Evolutionary conservation across 2,113 vertebrate genomes (phyloP).

Genomic region (Hystrix brachyura): DNA sequence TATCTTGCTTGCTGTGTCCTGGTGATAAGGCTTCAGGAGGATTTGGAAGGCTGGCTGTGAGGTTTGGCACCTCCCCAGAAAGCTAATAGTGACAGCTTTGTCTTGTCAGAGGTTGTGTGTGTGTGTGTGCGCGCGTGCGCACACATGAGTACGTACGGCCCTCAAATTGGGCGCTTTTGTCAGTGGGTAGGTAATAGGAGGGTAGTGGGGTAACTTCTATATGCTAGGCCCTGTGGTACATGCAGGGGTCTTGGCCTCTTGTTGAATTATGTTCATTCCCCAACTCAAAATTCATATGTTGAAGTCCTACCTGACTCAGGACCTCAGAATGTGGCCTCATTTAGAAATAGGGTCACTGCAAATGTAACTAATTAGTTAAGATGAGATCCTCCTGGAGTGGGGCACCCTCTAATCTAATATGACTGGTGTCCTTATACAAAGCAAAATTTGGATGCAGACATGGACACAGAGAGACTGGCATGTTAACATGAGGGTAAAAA

Average conservation of each 20-base stretch:
- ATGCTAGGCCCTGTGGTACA: not conserved
- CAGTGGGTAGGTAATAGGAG: not conserved
- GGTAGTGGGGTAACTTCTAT: rapidly evolving
- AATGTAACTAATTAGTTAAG: not conserved
- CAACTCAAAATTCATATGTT: not conserved
- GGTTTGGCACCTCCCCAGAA: slow-evolving; percentile 52
- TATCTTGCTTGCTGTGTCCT: slow-evolving; percentile 68
- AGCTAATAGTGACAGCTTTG: slow-evolving; percentile 10
- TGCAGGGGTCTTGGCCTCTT: not conserved
- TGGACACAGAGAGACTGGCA: not conserved
- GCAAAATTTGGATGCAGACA: not conserved
- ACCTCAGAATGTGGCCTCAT: not conserved
- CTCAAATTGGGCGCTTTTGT: not conserved
- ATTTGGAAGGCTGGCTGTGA: slow-evolving; percentile 43
- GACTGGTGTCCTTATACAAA: not conserved
- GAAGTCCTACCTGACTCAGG: not conserved
- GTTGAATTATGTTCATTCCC: not conserved
- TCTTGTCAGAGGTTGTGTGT: not conserved
- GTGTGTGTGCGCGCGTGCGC: not conserved
- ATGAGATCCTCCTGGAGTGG: not conserved
- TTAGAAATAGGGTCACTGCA: not conserved
- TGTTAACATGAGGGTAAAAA: not conserved
- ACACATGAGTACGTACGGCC: rapidly evolving
- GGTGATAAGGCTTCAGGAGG: slow-evolving; percentile 61
- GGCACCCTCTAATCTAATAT: not conserved